Conservation (phyloP, 2,113 vertebrate species). For the Gavialis gangeticus region DNA sequence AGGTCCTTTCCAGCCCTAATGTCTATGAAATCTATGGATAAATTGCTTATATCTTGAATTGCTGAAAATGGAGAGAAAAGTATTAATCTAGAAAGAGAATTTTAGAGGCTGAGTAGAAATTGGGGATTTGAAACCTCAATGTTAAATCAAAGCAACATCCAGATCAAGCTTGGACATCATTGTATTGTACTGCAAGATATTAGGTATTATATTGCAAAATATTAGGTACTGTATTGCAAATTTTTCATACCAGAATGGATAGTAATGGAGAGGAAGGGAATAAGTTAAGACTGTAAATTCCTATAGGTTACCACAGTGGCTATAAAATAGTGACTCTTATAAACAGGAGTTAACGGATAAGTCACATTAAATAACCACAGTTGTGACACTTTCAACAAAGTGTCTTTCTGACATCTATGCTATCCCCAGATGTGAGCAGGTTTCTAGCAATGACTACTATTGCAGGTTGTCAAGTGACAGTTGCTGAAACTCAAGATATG, state of each 20-base stretch:
- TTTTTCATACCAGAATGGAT: neutral
- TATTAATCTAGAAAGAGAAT: neutral
- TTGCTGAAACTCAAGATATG: neutral
- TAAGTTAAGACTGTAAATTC: neutral
- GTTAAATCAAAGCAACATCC: neutral
- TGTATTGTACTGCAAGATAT: neutral
- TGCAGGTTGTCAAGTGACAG: neutral
- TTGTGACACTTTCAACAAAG: fast-evolving
- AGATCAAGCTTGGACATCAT: neutral
- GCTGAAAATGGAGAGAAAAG: neutral
- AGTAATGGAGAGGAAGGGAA: neutral
- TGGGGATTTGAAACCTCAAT: neutral
- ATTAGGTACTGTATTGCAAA: neutral
- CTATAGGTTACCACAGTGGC: neutral
- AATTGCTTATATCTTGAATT: neutral
- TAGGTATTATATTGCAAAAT: no score
- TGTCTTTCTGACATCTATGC: neutral
- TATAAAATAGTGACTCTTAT: neutral
- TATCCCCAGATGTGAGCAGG: neutral
- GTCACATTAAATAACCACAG: neutral
- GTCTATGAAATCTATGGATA: neutral
- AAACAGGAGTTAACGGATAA: neutral
- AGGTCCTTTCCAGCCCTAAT: no score
- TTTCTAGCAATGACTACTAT: neutral
- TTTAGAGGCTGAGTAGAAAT: neutral